Conservation (phyloP, 1,140 invertebrate species). For the Drosophila ogumai region DNA sequence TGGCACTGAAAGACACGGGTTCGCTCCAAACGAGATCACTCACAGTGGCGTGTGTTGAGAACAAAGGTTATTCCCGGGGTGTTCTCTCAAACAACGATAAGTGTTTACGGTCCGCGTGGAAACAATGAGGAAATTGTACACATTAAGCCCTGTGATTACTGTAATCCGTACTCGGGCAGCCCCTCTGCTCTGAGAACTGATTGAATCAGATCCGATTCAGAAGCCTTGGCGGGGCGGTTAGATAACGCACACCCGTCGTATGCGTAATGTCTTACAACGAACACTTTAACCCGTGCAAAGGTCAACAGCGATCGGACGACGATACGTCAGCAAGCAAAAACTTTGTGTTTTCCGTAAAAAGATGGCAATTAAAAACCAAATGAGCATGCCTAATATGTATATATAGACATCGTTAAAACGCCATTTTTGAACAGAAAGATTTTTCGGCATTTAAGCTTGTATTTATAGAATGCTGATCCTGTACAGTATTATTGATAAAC, state of each 20-base stretch:
- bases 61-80: slow-evolving; percentile 25
- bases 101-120: slow-evolving; percentile 44
- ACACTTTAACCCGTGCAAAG: slow-evolving; percentile 19
- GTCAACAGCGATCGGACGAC: slow-evolving; percentile 14
- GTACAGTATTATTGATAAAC: not conserved
- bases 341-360: not conserved
- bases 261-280: slow-evolving; percentile 31
- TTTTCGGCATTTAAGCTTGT: not conserved
- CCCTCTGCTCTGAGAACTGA: slow-evolving; percentile 21
- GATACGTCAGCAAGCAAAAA: not conserved
- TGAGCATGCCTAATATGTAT: not conserved
- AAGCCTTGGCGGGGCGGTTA: slow-evolving; percentile 24
- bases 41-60: slow-evolving; percentile 31
- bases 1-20: slow-evolving; percentile 11
- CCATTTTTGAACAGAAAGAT: not conserved
- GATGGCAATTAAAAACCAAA: not conserved
- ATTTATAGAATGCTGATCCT: not conserved
- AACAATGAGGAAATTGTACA: slow-evolving; percentile 70
- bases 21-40: slow-evolving; percentile 6
- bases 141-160: slow-evolving; percentile 51
- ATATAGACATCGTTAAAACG: slow-evolving; percentile 6
- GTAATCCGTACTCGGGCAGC: slow-evolving; percentile 13
- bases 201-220: slow-evolving; percentile 40
- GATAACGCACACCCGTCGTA: slow-evolving; percentile 32
- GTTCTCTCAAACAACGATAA: slow-evolving; percentile 24